Evolutionary conservation across 1,140 invertebrate genomes (phyloP), one percentile per base, ranked within the genome.

Genomic region (Zelostemma sp.): DNA sequence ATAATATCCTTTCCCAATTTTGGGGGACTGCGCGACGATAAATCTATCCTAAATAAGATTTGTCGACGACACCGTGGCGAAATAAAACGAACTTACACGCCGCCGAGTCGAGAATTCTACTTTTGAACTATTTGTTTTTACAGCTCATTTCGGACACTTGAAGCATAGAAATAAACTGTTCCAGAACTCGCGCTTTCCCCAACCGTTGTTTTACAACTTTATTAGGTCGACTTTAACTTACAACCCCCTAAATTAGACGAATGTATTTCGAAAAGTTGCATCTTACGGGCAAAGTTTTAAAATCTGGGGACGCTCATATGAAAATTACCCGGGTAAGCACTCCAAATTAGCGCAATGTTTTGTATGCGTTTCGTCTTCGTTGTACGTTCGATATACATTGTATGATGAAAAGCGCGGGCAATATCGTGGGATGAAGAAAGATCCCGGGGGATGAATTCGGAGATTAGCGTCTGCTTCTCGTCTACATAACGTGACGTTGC

Each of bases 21-120:
- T 67, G 72, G 67, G 25, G 57, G 62, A 66, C 51, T 64, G 59
- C 59, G 59, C 57, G 64, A 41, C 73, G 68, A 80, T 80, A 80
- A 80, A 80, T 80, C 73, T 78, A 72, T 68, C 73, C 78, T 78
- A 79, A 79, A 79, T 79, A 80, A 80, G 77, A 79, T 79, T 80
- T 79, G 77, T 77, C 73, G 76, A 60, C 75, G 76, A 78, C 76
- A 73, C 55, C 71, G 68, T 46, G 63, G 70, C 70, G 70, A 78
- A 76, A 79, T 78, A 79, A 77, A 80, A 56, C 63, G 35, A 71
- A 71, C 68, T 71, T 66, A 71, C 62, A 66, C 62, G 46, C 59
- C 51, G 19, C 46, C 45, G 68, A 70, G 57, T 65, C 55, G 54
- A 64, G 56, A 25, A 66, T 71, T 59, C 50, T 71, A 62, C 68